Evolutionary conservation across 2,797 vertebrate genomes (phyloP).

Genomic region (Sus cebifrons): DNA sequence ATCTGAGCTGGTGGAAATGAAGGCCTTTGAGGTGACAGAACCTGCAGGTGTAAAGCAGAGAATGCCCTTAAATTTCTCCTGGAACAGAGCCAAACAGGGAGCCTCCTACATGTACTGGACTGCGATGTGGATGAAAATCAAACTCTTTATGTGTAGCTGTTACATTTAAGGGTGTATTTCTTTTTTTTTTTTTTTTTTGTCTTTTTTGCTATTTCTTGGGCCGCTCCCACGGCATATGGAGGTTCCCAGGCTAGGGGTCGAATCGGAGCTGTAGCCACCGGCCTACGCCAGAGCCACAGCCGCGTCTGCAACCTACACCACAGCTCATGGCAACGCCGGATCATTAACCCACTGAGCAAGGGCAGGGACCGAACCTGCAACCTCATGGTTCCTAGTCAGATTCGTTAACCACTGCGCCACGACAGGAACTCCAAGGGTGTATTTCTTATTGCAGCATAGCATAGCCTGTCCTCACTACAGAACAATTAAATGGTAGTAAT

Average conservation of each 20-base stretch:
- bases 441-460: neutral
- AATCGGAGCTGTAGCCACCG: too few species aligned
- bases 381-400: too few species aligned
- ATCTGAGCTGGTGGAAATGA: neutral
- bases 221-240: too few species aligned
- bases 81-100: neutral
- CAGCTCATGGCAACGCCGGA: too few species aligned
- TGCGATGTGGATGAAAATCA: neutral
- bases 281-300: too few species aligned
- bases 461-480: neutral
- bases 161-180: neutral
- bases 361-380: too few species aligned
- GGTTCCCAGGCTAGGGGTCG: too few species aligned
- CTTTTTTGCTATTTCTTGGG: too few species aligned
- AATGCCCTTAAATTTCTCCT: neutral
- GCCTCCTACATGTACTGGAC: neutral
- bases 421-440: neutral
- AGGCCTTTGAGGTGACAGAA: neutral
- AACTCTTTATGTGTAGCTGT: neutral
- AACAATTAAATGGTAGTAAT: neutral
- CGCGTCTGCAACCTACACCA: too few species aligned
- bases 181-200: neutral
- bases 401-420: too few species aligned
- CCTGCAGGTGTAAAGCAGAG: neutral
- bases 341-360: too few species aligned